Conservation (phyloP, 2,888 invertebrate species). For the Drosophila neoperkinsi region DNA sequence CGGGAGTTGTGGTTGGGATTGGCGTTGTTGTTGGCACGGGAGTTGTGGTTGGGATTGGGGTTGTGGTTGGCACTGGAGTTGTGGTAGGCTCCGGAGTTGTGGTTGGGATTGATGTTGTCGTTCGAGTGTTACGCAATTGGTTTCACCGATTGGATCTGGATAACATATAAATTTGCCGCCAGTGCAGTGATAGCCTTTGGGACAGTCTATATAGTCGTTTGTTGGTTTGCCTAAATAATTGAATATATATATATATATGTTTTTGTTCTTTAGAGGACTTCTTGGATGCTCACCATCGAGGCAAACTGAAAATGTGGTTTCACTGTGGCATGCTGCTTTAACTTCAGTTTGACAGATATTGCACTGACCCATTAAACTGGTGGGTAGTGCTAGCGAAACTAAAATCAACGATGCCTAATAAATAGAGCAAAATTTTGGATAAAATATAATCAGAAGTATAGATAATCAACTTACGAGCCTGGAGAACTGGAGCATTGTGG, state of each 20-base stretch:
- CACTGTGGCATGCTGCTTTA: conserved; percentile 40
- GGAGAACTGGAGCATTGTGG: conserved; percentile 14
- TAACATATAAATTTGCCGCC: conserved; percentile 38
- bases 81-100: background rate
- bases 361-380: conserved; percentile 24
- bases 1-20: background rate
- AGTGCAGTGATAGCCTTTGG: conserved; percentile 42
- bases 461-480: conserved; percentile 12
- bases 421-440: background rate
- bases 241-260: background rate
- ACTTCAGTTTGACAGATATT: conserved; percentile 34
- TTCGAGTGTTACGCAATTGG: conserved; percentile 10
- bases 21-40: too few species aligned
- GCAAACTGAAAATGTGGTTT: conserved; percentile 49
- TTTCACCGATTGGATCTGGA: background rate
- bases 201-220: conserved; percentile 37
- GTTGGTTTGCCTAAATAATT: conserved; percentile 27
- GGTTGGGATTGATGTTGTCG: background rate
- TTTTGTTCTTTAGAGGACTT: background rate
- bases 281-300: conserved; percentile 29
- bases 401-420: conserved; percentile 7
- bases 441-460: background rate
- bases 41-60: background rate
- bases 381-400: conserved; percentile 11
- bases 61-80: background rate